phyloP scores from a whole-genome alignment of 2,888 invertebrate species.

The Micropterix aruncella region DNA sequence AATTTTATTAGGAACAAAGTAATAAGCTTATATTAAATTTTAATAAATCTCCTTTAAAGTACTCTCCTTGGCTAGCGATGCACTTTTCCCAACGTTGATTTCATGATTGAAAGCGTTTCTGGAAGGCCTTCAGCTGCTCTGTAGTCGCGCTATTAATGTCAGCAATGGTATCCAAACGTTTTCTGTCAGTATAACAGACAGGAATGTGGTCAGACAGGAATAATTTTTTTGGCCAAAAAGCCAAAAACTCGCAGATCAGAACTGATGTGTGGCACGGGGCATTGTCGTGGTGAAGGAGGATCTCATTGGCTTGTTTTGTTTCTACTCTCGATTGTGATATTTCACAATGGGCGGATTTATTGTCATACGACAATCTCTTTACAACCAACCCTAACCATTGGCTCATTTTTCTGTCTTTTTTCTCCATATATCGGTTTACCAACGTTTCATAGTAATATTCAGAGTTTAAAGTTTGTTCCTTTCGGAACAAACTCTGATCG shows the following conservation, averaged over 20 bases:
- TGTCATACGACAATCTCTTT: no score
- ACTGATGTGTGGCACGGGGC: not conserved
- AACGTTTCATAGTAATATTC: not conserved
- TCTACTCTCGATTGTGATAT: no score
- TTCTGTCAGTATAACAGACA: not conserved
- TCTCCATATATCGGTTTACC: not conserved
- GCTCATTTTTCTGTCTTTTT: not conserved
- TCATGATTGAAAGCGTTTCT: conserved; percentile 10
- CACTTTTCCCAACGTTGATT: conserved; percentile 4
- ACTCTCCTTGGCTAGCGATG: no score
- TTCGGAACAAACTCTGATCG: not conserved
- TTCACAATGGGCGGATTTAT: no score
- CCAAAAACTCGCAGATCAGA: not conserved
- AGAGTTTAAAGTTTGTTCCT: not conserved
- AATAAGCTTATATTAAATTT: no score
- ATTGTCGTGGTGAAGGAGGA: not conserved
- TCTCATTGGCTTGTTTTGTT: no score
- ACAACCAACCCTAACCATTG: no score
- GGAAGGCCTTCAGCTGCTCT: conserved; percentile 10
- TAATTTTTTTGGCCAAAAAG: not conserved
- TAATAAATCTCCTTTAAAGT: no score
- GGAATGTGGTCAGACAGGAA: not conserved
- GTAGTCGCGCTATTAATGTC: conserved; percentile 9
- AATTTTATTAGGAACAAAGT: no score
- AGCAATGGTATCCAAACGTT: conserved; percentile 11